Conservation (phyloP, 2,113 vertebrate genomes). For the Butorides virescens region DNA sequence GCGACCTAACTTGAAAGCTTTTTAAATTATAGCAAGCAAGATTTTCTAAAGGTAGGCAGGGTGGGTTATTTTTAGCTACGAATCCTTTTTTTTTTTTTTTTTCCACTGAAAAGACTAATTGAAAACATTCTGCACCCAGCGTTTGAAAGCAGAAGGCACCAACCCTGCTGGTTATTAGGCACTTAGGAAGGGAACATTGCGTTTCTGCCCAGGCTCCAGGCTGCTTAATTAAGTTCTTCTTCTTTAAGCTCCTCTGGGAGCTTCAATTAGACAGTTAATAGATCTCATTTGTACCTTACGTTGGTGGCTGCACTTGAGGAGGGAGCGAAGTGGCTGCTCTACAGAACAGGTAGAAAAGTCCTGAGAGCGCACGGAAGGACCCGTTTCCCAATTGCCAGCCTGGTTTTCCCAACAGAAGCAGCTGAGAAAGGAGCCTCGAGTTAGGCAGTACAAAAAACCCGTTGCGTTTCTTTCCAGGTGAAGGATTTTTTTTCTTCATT, state of each 20-base stretch:
- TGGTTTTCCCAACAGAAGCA: not conserved
- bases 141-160: slow-evolving; percentile 30
- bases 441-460: not conserved
- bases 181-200: not conserved
- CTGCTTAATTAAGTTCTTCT: slow-evolving; percentile 41
- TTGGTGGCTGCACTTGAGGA: not conserved
- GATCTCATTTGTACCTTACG: slow-evolving; percentile 21
- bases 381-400: not conserved
- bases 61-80: slow-evolving; percentile 34
- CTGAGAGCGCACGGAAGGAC: not conserved
- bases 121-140: not conserved
- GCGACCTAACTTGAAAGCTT: not conserved
- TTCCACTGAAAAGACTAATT: slow-evolving; percentile 3
- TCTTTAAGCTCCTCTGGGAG: slow-evolving; percentile 10
- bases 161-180: not conserved
- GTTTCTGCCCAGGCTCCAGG: slow-evolving; percentile 22
- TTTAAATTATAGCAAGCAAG: not conserved
- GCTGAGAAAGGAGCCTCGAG: not conserved
- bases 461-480: not conserved
- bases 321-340: not conserved
- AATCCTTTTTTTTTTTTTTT: not conserved
- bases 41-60: not conserved
- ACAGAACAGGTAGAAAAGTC: not conserved
- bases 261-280: slow-evolving; percentile 35
- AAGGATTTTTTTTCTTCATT: not conserved